Percentiles rank a stretch among this genome's conserved stretches.
These are phyloP conservation scores for Sussaba pulchella DNA, from an alignment of 2,888 invertebrate genomes.

Conservation along the genomic window DNA sequence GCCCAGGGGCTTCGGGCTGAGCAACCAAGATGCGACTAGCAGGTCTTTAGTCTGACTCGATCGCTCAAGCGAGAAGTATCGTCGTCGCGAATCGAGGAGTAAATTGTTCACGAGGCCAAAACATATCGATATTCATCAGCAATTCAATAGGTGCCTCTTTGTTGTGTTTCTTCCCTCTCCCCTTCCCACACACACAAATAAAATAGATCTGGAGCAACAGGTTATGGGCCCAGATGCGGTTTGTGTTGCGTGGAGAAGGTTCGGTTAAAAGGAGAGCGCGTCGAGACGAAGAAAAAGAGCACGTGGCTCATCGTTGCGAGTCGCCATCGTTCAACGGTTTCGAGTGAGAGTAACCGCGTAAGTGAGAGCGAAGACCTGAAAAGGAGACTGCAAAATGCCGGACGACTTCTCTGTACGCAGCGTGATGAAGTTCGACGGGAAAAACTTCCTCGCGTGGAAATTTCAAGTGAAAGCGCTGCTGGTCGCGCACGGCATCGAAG, in stretches of 20 bases:
- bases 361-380: too few species aligned
- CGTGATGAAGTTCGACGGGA: background rate
- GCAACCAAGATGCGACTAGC: too few species aligned
- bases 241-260: background rate
- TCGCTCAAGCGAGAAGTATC: too few species aligned
- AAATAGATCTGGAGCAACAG: background rate
- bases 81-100: too few species aligned
- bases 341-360: too few species aligned
- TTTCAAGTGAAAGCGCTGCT: slow-evolving; percentile 13
- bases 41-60: too few species aligned
- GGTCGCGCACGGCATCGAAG: slow-evolving; percentile 6
- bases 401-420: background rate
- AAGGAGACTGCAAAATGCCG: background rate
- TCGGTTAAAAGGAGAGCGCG: too few species aligned
- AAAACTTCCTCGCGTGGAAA: background rate
- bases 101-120: too few species aligned
- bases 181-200: background rate
- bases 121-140: too few species aligned
- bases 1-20: too few species aligned
- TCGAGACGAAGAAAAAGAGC: background rate
- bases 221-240: background rate
- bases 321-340: too few species aligned
- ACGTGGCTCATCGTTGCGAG: background rate
- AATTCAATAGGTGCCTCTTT: too few species aligned
- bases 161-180: background rate